phyloP scores from a whole-genome alignment of 2,113 vertebrate species.

The Protomyctophum bolini region DNA sequence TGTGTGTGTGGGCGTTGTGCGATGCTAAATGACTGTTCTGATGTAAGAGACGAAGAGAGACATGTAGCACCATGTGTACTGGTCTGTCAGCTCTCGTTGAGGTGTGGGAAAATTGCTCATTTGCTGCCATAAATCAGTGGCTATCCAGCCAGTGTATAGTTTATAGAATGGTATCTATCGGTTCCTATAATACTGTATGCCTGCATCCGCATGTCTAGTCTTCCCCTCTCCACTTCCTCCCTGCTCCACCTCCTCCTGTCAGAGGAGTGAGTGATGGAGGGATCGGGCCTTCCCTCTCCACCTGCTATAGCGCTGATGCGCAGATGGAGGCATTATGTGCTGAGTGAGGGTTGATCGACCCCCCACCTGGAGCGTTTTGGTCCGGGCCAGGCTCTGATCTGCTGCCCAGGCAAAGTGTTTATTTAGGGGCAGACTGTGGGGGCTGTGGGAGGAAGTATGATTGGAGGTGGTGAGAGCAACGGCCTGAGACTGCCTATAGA shows the following conservation, averaged over 20 bases:
- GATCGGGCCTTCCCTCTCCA: conserved; percentile 53
- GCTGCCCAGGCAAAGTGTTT: conserved; percentile 69
- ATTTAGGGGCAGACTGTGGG: conserved; percentile 44
- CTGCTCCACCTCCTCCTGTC: conserved; percentile 47
- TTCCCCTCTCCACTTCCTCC: conserved; percentile 24
- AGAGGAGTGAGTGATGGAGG: conserved; percentile 33
- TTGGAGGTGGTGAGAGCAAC: conserved; percentile 53
- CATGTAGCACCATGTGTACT: too few relatives aligned
- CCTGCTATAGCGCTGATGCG: conserved; percentile 55
- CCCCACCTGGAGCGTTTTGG: conserved; percentile 54
- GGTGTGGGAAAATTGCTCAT: too few relatives aligned
- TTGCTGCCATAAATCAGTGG: too few relatives aligned
- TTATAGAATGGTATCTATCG: too few relatives aligned
- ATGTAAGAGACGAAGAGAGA: conserved; percentile 1
- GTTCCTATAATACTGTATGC: too few relatives aligned
- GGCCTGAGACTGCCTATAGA: neutral
- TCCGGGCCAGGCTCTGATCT: conserved; percentile 67
- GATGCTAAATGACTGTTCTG: conserved; percentile 27
- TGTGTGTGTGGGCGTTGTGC: conserved; percentile 15
- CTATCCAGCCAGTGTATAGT: too few relatives aligned
- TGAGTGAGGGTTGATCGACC: conserved; percentile 30
- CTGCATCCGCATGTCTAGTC: neutral
- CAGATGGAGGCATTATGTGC: conserved; percentile 73
- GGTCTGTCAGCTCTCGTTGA: too few relatives aligned
- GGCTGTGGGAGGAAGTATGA: conserved; percentile 44